Evolutionary conservation across 2,888 invertebrate species (phyloP), one percentile per base, ranked within the genome.

Genomic region (Druceiella hillmani): DNA sequence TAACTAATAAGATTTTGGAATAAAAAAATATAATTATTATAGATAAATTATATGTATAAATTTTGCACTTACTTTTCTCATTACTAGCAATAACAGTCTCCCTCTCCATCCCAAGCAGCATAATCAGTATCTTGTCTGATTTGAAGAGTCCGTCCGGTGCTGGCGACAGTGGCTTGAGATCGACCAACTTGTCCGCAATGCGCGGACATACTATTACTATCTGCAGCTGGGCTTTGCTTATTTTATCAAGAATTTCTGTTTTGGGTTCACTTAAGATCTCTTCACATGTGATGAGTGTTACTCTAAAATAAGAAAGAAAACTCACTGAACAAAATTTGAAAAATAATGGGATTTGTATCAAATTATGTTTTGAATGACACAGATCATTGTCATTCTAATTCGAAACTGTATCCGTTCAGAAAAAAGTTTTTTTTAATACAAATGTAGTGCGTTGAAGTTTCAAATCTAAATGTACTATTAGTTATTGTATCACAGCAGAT

Each of bases 171-270:
- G 65, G 70, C 9, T 78, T 74, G 46, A 77, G 57, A 36, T 74
- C 73, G 0, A 69, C 54, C 46, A 81, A 65, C 41, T 76, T 75
- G 1, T 81, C 75, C 46, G 87, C 63, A 28, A 90, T 73, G 34
- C 77, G 76, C 1, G 89, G 89, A 54, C 89, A 90, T 28, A 90
- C 59, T 11, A 90, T 83, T 28, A 90, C 76, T 41, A 90, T 81
- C 59, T 89, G 88, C 25, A 90, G 64, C 42, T 86, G 83, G 1
- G 87, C 83, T 43, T 74, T 75, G 5, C 74, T 61, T 5, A 81
- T 61, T 49, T 73, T 76, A 4, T 79, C 76, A 11, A 72, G 33
- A 49, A 68, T 68, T 4, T 69, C 70, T 50, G 62, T 57, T 38
- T 73, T 60, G 52, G 74, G 70, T 49, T 75, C 58, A 52, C 72